Base-by-base conservation (phyloP, 2,888 invertebrate genomes). In the Troides oblongomaculatus region DNA sequence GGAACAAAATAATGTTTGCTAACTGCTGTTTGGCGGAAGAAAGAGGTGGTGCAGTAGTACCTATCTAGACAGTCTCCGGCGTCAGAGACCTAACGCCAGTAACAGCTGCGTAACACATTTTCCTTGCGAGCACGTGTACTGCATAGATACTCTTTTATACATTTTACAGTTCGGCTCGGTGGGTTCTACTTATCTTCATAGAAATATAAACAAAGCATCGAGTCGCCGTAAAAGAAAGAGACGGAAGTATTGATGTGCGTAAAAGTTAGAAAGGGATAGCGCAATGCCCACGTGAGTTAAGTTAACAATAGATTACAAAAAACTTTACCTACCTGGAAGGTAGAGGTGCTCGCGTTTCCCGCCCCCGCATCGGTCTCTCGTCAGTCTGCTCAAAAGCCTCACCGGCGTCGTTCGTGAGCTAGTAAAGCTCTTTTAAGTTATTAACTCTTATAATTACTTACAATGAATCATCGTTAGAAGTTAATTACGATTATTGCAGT, bases 271-370 rank as follows among this genome's bases (percentile, higher is more conserved):
- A 71, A 82, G 86, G 84, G 88, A 90, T 72, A 72, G 79, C 71
- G 66, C 71, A 76, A 77, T 80, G 79, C 85, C 87, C 90, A 92
- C 90, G 90, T 90, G 91, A 87, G 86, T 80, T 80, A 84, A 77
- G 86, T 86, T 87, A 89, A 92, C 92, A 91, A 92, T 90, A 89
- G 92, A 84, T 84, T 83, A 84, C 78, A 89, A 89, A 89, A 89
- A 87, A 64, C 78, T 79, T 75, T 80, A 78, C 81, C 79, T 92
- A 92, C 92, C 92, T 91, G 92, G 84, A 86, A 88, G 88, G 89
- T 86, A 85, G 71, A 75, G 74, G 72, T 79, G 81, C 81, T 76
- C 79, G 81, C 76, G 78, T 77, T 78, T 78, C 79, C 81, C 85
- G 83, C 88, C 85, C 86, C 85, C 87, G 82, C 87, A 70, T 76